phyloP scores from a whole-genome alignment of 1,140 invertebrate genomes.

The Fopius arisanus region DNA sequence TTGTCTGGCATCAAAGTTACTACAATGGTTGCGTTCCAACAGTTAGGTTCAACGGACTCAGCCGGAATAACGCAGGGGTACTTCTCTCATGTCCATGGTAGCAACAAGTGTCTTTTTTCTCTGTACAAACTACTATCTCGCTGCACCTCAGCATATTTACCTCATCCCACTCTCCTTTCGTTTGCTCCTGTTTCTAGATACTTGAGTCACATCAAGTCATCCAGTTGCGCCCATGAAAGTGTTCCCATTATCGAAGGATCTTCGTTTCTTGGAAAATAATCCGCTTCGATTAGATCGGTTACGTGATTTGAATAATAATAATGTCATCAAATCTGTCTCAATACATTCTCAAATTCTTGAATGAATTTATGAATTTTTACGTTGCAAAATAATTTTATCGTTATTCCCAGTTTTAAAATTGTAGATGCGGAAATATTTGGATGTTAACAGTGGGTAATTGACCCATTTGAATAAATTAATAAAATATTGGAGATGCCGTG shows the following conservation, averaged over 20 bases:
- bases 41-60: constrained; percentile 58
- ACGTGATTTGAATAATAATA: not conserved
- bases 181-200: not conserved
- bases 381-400: not conserved
- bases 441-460: not conserved
- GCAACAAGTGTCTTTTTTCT: not conserved
- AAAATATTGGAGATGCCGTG: not conserved
- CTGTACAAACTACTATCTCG: not conserved
- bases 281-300: not conserved
- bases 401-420: no score
- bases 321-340: not conserved
- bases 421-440: not conserved
- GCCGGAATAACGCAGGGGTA: constrained; percentile 29
- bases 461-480: constrained; percentile 10
- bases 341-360: no score
- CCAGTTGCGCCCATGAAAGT: not conserved
- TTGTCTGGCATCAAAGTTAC: constrained; percentile 36
- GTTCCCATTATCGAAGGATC: not conserved
- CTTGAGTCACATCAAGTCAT: not conserved
- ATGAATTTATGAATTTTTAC: no score
- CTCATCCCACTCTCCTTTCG: not conserved
- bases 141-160: not conserved
- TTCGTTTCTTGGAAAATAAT: not conserved
- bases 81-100: not conserved
- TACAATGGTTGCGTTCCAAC: constrained; percentile 45